Evolutionary conservation across 2,888 invertebrate species (phyloP), one percentile per base, ranked within the genome.

Genomic region (Lissocephala sabroskyi): DNA sequence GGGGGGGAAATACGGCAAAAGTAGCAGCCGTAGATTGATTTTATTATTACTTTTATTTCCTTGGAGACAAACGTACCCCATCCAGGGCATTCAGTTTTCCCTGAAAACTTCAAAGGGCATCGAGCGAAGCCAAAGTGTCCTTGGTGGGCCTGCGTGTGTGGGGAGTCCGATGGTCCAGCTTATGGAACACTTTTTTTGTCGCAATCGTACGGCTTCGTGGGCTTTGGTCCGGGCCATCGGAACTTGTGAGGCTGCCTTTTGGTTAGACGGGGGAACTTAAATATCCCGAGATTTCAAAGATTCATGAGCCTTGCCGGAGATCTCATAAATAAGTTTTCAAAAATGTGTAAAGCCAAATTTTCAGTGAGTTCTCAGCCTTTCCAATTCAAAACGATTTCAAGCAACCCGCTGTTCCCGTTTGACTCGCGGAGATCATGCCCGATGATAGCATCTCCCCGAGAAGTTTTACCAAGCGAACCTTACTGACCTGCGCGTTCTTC

Each of bases 1-100:
- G n/a, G n/a, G n/a, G n/a, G n/a, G n/a, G n/a, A n/a, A n/a, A n/a
- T n/a, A n/a, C n/a, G n/a, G n/a, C 49, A 49, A 32, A 41, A 45
- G 42, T 35, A 53, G 53, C 52, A 45, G 50, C 49, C 55, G 44
- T 64, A 79, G 68, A 80, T 79, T 79, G 80, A 79, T 79, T 79
- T 77, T 75, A 59, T 63, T 64, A 62, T 64, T 66, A 60, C 57
- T 64, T 70, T 68, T 79, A 79, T 79, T 79, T 74, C 80, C 79
- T 79, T 80, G 71, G 70, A 68, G 80, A 77, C 75, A 66, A 67
- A 67, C 76, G 68, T 59, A n/a, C n/a, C 49, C 52, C 58, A 42
- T 42, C 73, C 74, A 60, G 40, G 54, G 52, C 48, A 51, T 52
- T 41, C 53, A 58, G 49, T 43, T 50, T 42, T 45, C 49, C 49